Evolutionary conservation across 1,140 invertebrate species (phyloP).

Genomic region (Aplysia californica): DNA sequence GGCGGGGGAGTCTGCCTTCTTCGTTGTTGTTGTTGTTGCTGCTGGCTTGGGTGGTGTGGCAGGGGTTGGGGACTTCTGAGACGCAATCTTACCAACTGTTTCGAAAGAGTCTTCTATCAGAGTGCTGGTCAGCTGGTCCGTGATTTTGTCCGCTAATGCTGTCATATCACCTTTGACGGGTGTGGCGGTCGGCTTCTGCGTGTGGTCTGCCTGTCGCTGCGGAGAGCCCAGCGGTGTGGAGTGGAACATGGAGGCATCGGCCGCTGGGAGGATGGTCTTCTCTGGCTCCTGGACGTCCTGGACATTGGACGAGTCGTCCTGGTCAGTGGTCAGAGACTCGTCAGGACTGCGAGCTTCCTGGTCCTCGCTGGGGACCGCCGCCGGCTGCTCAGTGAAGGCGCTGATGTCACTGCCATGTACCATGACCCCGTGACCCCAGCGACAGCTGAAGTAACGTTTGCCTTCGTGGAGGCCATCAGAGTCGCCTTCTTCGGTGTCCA

Average conservation of each 20-base stretch:
- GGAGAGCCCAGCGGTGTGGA: constrained; percentile 3
- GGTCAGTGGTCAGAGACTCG: constrained; percentile 38
- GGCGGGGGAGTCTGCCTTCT: background rate
- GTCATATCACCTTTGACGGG: constrained; percentile 3
- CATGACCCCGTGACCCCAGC: constrained; percentile 65
- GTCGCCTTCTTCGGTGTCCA: constrained; percentile 69
- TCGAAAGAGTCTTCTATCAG: constrained; percentile 50
- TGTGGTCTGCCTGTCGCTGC: no score
- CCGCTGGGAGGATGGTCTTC: background rate
- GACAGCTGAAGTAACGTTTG: constrained; percentile 66
- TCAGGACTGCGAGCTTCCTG: constrained; percentile 22
- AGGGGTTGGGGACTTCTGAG: constrained; percentile 35
- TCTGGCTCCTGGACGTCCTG: constrained; percentile 18
- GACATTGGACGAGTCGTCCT: constrained; percentile 27
- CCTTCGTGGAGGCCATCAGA: constrained; percentile 69
- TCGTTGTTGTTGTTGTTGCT: constrained; percentile 15
- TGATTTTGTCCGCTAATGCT: constrained; percentile 46
- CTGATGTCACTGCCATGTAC: constrained; percentile 61
- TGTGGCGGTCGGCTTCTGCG: background rate
- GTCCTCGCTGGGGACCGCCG: background rate
- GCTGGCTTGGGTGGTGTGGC: constrained; percentile 37
- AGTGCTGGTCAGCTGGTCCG: constrained; percentile 43
- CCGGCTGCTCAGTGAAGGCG: constrained; percentile 1
- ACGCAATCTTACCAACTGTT: constrained; percentile 42
- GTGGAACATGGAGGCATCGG: constrained; percentile 7